phyloP scores from a whole-genome alignment of 2,113 vertebrate genomes.

The Plestiodon gilberti region DNA sequence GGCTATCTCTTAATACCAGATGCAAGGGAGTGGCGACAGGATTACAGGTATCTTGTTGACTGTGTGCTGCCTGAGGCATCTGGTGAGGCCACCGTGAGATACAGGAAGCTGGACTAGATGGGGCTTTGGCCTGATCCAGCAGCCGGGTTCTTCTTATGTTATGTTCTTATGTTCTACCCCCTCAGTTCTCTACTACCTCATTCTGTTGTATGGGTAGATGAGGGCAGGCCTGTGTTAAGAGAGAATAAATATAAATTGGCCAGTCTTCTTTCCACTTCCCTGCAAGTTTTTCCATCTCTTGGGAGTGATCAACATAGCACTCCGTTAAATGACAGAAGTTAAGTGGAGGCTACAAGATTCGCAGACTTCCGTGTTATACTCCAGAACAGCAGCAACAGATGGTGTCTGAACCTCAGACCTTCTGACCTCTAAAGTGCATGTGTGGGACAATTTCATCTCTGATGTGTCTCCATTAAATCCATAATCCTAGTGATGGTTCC shows the following conservation, averaged over 20 bases:
- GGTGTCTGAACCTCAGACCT: not conserved
- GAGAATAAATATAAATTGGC: not conserved
- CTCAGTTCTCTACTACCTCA: too few relatives aligned
- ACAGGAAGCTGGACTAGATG: too few relatives aligned
- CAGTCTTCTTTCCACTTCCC: not conserved
- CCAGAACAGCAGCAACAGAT: conserved; percentile 2
- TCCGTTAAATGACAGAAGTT: not conserved
- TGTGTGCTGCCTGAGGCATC: too few relatives aligned
- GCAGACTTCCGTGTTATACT: not conserved
- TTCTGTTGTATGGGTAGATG: too few relatives aligned
- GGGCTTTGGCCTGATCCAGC: too few relatives aligned
- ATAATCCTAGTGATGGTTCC: not conserved
- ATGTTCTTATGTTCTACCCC: too few relatives aligned
- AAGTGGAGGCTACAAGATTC: not conserved
- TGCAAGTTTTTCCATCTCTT: not conserved
- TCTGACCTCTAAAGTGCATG: not conserved
- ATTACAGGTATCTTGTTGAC: too few relatives aligned
- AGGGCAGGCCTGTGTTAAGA: too few relatives aligned
- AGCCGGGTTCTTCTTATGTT: too few relatives aligned
- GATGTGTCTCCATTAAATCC: not conserved
- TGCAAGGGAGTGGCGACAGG: too few relatives aligned
- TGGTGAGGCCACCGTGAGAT: too few relatives aligned
- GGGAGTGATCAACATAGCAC: not conserved
- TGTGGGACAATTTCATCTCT: conserved; percentile 7
- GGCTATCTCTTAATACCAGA: too few relatives aligned